Evolutionary conservation across 1,140 invertebrate genomes (phyloP), one percentile per base, ranked within the genome.

Genomic region (Conus ventricosus): DNA sequence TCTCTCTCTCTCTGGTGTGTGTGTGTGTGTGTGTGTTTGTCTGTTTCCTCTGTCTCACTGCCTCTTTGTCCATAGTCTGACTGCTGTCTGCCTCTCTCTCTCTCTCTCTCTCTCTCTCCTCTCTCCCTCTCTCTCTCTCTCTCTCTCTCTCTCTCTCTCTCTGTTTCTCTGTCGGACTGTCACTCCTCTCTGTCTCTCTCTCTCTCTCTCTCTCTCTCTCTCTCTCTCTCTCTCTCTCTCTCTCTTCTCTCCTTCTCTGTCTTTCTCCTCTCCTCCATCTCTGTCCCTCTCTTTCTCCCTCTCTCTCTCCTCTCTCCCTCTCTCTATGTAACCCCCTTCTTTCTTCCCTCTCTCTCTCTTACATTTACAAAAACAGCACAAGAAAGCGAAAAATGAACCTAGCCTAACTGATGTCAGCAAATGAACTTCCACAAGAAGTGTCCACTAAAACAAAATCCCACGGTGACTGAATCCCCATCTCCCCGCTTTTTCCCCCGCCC

Each of bases 111-210:
- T 63, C 60, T 13, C 60, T 20, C 60, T 20, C 60, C 11, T 80
- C 78, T 53, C 11, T 80, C 78, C 5, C 78, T 80, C 78, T 5
- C 5, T 80, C 78, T 80, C 78, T 80, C 78, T 4, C 78, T 80
- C 78, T 80, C 78, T 80, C 78, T 80, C 78, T 80, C 78, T 80
- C 78, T 80, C 25, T 80, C 25, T 80, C 25, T 80, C 25, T 80
- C 25, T 80, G 1, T 80, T 4, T 80, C 25, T 80, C 25, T 80
- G 11, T 80, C 25, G 3, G 11, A 4, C 13, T n/a, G 11, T n/a
- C 23, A 7, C 4, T n/a, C 1, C 5, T 80, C 78, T 80, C 78
- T 80, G 11, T 63, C 60, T 63, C 60, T 63, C 60, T 63, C 60
- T 63, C 60, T 63, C 60, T 63, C 2, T 80, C 3, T 80, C 78